Percentiles rank a stretch among this genome's conserved stretches.
These are phyloP conservation scores for Daktulosphaira vitifoliae DNA, from an alignment of 1,140 invertebrate species.

Conservation along the genomic window DNA sequence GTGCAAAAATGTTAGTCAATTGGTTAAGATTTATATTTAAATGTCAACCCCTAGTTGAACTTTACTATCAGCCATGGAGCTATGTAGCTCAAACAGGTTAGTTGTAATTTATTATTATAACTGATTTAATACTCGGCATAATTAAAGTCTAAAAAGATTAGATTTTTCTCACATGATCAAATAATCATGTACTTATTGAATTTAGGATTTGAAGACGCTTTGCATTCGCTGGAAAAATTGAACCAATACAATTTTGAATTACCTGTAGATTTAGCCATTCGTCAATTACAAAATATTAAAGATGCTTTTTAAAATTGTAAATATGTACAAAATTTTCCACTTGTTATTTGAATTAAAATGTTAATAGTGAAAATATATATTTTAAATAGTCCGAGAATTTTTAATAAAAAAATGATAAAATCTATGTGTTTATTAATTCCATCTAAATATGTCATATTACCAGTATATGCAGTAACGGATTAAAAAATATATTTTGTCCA, in stretches of 20 bases:
- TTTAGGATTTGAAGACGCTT: slow-evolving; percentile 86
- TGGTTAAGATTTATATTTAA: slow-evolving; percentile 92
- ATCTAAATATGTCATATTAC: too few relatives aligned
- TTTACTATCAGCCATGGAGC: slow-evolving; percentile 89
- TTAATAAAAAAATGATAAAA: too few relatives aligned
- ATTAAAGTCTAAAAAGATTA: not conserved
- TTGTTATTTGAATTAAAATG: too few relatives aligned
- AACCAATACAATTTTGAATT: slow-evolving; percentile 82
- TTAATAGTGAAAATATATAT: too few relatives aligned
- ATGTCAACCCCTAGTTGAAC: slow-evolving; percentile 76
- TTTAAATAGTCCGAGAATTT: too few relatives aligned
- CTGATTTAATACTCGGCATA: not conserved
- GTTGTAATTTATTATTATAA: slow-evolving; percentile 29
- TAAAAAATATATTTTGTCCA: too few relatives aligned
- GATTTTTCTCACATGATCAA: too few relatives aligned
- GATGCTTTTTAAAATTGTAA: slow-evolving; percentile 93
- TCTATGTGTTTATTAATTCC: too few relatives aligned
- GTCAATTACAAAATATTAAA: slow-evolving; percentile 95
- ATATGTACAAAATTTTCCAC: too few relatives aligned
- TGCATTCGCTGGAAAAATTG: slow-evolving; percentile 80
- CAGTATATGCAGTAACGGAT: too few relatives aligned
- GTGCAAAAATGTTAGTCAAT: slow-evolving; percentile 76
- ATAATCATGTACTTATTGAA: slow-evolving; percentile 36
- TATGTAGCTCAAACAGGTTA: slow-evolving; percentile 87
- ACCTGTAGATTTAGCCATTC: slow-evolving; percentile 87